These are phyloP conservation scores for Grammomys surdaster DNA, from an alignment of 2,113 vertebrate genomes.

Conservation along the genomic window DNA sequence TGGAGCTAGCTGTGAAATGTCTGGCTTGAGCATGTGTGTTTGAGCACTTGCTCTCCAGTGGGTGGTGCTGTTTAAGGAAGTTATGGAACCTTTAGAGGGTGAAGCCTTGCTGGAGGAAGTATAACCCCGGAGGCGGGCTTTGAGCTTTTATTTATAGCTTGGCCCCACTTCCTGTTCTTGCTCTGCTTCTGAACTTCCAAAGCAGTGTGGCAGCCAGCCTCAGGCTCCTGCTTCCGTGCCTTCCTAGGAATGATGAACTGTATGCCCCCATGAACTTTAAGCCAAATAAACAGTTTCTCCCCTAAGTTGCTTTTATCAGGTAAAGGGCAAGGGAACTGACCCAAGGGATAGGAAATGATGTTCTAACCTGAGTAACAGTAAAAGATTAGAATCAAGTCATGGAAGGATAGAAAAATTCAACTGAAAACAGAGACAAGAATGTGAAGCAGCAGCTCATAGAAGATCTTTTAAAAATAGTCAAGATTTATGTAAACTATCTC, in stretches of 20 bases:
- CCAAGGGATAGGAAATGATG: neutral
- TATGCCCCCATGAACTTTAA: neutral
- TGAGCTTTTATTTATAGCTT: neutral
- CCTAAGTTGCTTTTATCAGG: neutral
- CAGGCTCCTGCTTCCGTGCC: neutral
- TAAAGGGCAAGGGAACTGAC: neutral
- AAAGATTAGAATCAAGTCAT: slow-evolving; percentile 16
- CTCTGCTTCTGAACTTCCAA: neutral
- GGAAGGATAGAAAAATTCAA: slow-evolving; percentile 26
- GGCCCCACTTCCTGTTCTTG: neutral
- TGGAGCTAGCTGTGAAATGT: too few species aligned
- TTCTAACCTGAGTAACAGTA: neutral
- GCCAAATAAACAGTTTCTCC: neutral
- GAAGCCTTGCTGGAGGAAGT: neutral
- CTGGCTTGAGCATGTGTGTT: neutral
- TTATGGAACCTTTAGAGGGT: neutral
- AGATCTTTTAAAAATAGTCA: slow-evolving; percentile 40
- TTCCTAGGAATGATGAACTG: too few species aligned
- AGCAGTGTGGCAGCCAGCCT: neutral
- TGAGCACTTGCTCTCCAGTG: neutral
- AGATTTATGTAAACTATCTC: neutral
- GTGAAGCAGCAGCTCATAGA: slow-evolving; percentile 8
- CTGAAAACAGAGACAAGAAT: slow-evolving; percentile 18
- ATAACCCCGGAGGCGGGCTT: neutral
- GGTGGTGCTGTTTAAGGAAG: neutral